Conservation (phyloP, 2,797 vertebrate species). For the Xerus rutilus region DNA sequence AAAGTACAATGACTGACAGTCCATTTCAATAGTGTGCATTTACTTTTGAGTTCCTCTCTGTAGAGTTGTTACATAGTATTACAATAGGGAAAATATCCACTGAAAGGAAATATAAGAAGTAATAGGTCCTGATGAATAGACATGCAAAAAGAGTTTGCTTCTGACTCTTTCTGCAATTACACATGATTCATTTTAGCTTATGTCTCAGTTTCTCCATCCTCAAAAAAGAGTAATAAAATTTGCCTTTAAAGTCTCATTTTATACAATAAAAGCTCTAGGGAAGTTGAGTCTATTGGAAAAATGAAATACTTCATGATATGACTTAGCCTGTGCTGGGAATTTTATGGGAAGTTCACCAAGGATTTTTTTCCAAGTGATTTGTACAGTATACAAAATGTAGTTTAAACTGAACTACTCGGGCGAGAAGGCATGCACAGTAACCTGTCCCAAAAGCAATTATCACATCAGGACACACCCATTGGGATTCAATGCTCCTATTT, state of each 20-base stretch:
- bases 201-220: conserved; percentile 41
- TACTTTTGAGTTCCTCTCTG: neutral
- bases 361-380: conserved; percentile 67
- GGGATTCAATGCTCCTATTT: conserved; percentile 68
- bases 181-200: conserved; percentile 49
- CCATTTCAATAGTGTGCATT: neutral
- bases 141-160: neutral
- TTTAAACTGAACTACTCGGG: conserved; percentile 43
- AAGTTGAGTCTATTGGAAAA: conserved; percentile 68
- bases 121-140: neutral
- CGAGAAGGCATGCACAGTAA: conserved; percentile 33
- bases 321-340: conserved; percentile 62
- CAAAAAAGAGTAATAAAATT: conserved; percentile 60
- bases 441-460: conserved; percentile 78
- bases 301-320: conserved; percentile 61
- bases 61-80: neutral
- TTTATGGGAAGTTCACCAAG: conserved; percentile 59
- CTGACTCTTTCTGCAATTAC: neutral
- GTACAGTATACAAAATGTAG: conserved; percentile 62
- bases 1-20: neutral
- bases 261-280: neutral
- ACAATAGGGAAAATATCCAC: neutral
- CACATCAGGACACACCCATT: conserved; percentile 67
- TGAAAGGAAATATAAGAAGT: neutral
- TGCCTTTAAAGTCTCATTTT: conserved; percentile 51